Evolutionary conservation across 2,113 vertebrate genomes (phyloP).

Genomic region (Progne subis): DNA sequence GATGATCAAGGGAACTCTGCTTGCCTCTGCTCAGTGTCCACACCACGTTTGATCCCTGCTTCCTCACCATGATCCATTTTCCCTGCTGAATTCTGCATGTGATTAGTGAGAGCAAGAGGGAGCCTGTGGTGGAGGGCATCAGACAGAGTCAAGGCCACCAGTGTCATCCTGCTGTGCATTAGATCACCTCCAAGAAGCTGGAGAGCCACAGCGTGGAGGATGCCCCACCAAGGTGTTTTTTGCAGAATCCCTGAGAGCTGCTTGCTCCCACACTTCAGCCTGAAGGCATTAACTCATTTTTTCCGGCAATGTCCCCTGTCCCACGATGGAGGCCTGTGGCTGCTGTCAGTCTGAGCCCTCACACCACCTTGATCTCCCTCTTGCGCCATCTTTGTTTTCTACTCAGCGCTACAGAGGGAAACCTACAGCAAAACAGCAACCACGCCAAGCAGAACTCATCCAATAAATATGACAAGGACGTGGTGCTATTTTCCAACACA

Average conservation of each 20-base stretch:
- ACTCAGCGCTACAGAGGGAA: background rate
- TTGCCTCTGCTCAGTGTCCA: fast-evolving
- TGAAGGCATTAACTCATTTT: background rate
- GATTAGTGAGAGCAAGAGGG: background rate
- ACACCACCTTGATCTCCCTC: fast-evolving
- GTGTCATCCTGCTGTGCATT: fast-evolving
- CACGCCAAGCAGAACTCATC: background rate
- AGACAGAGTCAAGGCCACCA: background rate
- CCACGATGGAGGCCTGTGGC: background rate
- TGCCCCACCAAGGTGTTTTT: background rate
- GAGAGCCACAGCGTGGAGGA: fast-evolving
- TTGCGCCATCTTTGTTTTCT: background rate
- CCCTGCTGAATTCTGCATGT: background rate
- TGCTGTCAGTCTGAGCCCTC: background rate
- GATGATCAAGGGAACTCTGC: background rate
- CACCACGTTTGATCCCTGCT: background rate
- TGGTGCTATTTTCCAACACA: background rate
- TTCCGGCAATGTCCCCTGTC: background rate
- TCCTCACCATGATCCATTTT: background rate
- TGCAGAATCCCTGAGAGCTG: background rate
- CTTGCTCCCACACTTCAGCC: background rate
- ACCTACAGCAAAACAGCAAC: background rate
- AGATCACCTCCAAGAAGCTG: background rate
- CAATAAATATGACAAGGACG: background rate
- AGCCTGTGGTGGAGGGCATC: background rate